Percentiles rank a stretch among this genome's conserved stretches.
Evolutionary conservation across 2,113 vertebrate species (phyloP).

Genomic region (Callospermophilus lateralis): DNA sequence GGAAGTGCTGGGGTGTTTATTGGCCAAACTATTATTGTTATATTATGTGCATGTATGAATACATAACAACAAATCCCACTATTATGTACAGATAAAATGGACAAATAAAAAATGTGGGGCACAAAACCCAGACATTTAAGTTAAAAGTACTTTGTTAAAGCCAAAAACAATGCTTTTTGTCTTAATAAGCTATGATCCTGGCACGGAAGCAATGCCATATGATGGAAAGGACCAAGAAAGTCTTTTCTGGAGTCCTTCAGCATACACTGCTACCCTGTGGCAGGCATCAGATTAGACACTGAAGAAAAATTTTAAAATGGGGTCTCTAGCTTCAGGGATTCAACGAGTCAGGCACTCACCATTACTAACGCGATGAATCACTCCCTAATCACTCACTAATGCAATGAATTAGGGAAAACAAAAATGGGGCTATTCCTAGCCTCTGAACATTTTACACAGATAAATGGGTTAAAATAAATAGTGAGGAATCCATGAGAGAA

Average conservation of each 20-base stretch:
- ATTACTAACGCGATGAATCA: not conserved
- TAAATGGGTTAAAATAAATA: conserved; percentile 59
- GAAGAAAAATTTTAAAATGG: not conserved
- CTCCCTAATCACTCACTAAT: not conserved
- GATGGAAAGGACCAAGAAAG: not conserved
- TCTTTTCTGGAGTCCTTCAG: not conserved
- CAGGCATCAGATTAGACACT: not conserved
- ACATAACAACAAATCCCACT: no score
- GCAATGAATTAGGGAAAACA: not conserved
- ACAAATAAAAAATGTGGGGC: no score
- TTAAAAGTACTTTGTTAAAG: no score
- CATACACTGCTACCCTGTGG: not conserved
- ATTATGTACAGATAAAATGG: no score
- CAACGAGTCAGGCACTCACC: not conserved
- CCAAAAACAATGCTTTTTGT: no score
- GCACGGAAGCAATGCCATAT: not conserved
- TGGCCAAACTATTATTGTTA: no score
- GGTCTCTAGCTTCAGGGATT: not conserved
- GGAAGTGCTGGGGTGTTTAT: no score
- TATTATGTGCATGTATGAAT: no score
- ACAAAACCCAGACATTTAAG: no score
- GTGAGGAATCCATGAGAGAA: conserved; percentile 1
- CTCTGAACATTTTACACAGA: not conserved
- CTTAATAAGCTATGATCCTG: not conserved
- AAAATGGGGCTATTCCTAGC: not conserved